Evolutionary conservation across 2,888 invertebrate species (phyloP), one percentile per base, ranked within the genome.

Genomic region (Drosophila anceps): DNA sequence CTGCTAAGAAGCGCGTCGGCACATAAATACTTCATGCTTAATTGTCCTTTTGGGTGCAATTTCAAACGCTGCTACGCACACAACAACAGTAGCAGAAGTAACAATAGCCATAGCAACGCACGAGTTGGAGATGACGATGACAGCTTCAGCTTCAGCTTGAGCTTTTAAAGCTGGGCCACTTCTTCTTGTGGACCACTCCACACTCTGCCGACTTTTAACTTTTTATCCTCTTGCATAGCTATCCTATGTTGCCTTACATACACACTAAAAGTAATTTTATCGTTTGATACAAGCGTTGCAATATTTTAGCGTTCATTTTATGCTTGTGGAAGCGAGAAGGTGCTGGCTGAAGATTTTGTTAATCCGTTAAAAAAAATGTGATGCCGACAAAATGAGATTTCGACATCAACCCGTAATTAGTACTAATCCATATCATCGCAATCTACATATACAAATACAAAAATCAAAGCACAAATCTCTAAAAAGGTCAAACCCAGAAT

Each of bases 11-110:
- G 76, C 73, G 83, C 80, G 84, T 76, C 87, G 73, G 81, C 82
- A 80, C 82, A 91, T 89, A 91, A 88, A 92, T 91, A 88, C 88
- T 88, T 84, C 82, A 86, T 90, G 88, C 87, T 91, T 92, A 91
- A 92, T 91, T 91, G 88, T 91, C 82, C 92, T 89, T 91, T 90
- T 84, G 92, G 92, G 92, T 91, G 83, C 83, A 91, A 92, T 92
- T 92, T 91, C 78, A 87, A 84, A 87, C 81, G 81, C 82, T 77
- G 79, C 82, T 76, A 84, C 87, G 88, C 88, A 90, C 83, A 85
- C 70, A 85, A 75, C 51, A 69, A 66, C 81, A 71, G 18, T 62
- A 76, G 48, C 65, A 67, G 51, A 67, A 76, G 61, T 35, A 79
- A 63, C 78, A 81, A 79, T 74, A 54, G 61, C 75, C 54, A 59